These are phyloP conservation scores for Sebastes oblongus DNA, from an alignment of 2,797 vertebrate genomes.

Conservation along the genomic window DNA sequence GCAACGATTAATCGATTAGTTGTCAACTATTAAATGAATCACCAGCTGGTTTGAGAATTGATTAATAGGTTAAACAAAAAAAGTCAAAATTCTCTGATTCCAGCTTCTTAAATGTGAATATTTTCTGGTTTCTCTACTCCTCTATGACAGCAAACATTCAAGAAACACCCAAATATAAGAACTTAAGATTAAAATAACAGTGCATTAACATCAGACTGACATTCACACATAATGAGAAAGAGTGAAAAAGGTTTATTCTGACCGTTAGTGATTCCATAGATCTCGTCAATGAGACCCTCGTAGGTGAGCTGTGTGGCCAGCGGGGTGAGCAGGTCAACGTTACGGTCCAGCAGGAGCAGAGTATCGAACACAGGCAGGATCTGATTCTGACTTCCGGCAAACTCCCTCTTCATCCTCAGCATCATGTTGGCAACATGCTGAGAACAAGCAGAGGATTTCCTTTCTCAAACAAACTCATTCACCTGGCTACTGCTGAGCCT, in stretches of 20 bases:
- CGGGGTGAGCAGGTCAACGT: conserved; percentile 92
- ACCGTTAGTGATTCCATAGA: conserved; percentile 97
- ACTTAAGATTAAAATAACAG: background rate
- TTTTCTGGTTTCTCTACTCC: no score
- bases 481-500: background rate
- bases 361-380: conserved; percentile 96
- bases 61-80: accelerated
- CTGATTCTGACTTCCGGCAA: conserved; percentile 93
- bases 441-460: background rate
- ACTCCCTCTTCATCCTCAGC: conserved; percentile 97
- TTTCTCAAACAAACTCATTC: background rate
- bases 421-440: conserved; percentile 99
- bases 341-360: conserved; percentile 93
- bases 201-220: background rate
- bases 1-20: no score
- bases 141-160: background rate
- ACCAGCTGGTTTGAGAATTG: no score
- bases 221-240: background rate
- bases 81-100: no score
- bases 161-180: background rate
- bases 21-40: accelerated
- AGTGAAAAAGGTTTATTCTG: conserved; percentile 44
- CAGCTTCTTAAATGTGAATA: no score
- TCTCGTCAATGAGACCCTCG: conserved; percentile 97
- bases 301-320: conserved; percentile 96